Evolutionary conservation across 1,140 invertebrate genomes (phyloP), one percentile per base, ranked within the genome.

Genomic region (Pogonomyrmex californicus): DNA sequence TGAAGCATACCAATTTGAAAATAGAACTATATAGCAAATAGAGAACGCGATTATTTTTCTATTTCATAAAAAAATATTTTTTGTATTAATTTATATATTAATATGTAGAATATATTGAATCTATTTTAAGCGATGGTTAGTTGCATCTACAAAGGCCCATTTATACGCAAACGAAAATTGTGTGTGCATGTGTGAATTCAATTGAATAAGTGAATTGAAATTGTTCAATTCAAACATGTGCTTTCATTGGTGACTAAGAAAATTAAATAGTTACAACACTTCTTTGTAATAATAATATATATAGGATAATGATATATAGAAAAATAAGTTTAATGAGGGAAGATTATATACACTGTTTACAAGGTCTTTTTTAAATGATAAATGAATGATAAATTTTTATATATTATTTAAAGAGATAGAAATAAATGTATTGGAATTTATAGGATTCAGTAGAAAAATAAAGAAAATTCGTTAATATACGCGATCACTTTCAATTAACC

Each of bases 271-370:
- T 66, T 51, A 47, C 6, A 68, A 12, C 38, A 5, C n/a, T 36
- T 23, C 9, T 54, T 54, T 30, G 49, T 49, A 66, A 54, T 66
- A 44, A 56, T 65, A 17, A 66, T 30, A 66, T 41, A 30, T 68
- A 68, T 33, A 23, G 23, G n/a, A 44, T 66, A 44, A 66, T 23
- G 23, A 36, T 17, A 47, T 14, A 33, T n/a, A 33, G 47, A 14
- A 14, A 41, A 54, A 66, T 4, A 5, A 17, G 14, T 10, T 65
- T 4, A 51, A 4, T 38, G 47, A 75, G 44, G 71, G 36, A 44
- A 85, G 82, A 77, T 63, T 85, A 83, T 23, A 6, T 14, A 44
- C 10, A 41, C 10, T 85, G 47, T 63, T 83, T 63, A 33, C 51
- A n/a, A 68, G 36, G 68, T 79, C 7, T 51, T 47, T 2, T 10